These are phyloP conservation scores for Melanostoma mellinum DNA, from an alignment of 2,888 invertebrate species.

Conservation along the genomic window DNA sequence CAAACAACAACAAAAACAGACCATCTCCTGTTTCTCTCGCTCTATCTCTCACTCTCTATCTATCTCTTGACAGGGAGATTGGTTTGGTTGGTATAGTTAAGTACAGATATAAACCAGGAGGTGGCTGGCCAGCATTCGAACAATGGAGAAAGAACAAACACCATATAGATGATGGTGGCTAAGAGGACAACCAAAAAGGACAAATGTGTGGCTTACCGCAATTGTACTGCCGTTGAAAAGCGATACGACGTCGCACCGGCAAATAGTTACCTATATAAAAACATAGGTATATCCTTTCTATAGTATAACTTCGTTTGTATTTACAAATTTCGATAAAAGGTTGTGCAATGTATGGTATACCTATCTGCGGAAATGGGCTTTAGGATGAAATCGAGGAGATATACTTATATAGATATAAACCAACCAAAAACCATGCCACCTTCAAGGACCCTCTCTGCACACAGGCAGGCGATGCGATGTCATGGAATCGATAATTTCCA, in stretches of 20 bases:
- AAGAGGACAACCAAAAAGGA: constrained; percentile 62
- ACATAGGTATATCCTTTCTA: background rate
- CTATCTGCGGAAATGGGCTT: constrained; percentile 3
- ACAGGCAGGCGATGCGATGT: constrained; percentile 7
- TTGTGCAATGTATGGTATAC: constrained; percentile 8
- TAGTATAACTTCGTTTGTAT: constrained; percentile 3
- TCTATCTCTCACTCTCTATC: too few species aligned
- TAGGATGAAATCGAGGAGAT: background rate
- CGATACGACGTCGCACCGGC: constrained; percentile 19
- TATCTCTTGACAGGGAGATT: constrained; percentile 17
- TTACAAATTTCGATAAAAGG: constrained; percentile 45
- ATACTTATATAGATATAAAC: background rate
- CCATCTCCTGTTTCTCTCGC: background rate
- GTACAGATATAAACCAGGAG: background rate
- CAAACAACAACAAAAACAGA: constrained; percentile 25
- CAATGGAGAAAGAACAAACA: constrained; percentile 50
- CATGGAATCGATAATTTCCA: constrained; percentile 51
- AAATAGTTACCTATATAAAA: constrained; percentile 2
- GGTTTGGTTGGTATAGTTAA: constrained; percentile 6
- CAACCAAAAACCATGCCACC: constrained; percentile 11
- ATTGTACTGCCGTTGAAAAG: constrained; percentile 52
- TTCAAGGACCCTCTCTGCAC: background rate
- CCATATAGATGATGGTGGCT: constrained; percentile 24
- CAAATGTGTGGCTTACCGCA: constrained; percentile 65
- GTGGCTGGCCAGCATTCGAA: constrained; percentile 17